A percentile compares a stretch with the other conserved stretches of the same genome.
Conservation (phyloP, 2,113 vertebrate species). For the Tamias sibiricus region DNA sequence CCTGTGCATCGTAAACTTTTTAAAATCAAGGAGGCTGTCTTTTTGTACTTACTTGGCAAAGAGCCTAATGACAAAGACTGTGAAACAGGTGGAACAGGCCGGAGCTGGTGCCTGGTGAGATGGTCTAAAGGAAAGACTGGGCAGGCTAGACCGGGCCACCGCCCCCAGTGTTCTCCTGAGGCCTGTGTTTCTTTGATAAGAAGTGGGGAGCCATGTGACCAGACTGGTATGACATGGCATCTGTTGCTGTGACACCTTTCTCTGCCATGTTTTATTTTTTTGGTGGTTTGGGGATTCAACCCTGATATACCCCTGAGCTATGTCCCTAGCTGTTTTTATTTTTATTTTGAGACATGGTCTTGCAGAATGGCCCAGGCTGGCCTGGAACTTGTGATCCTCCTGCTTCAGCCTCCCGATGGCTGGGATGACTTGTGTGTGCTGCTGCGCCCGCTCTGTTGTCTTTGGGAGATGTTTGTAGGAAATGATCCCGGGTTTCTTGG, state of each 20-base stretch:
- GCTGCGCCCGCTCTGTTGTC: neutral
- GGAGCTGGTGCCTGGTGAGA: neutral
- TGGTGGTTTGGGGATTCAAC: too few species aligned
- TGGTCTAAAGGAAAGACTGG: neutral
- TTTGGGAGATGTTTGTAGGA: neutral
- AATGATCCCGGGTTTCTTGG: neutral
- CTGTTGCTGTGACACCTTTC: neutral
- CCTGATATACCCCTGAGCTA: too few species aligned
- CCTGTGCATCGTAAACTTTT: neutral
- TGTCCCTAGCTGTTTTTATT: too few species aligned
- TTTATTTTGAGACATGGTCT: too few species aligned
- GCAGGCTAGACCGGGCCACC: neutral
- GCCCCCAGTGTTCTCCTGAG: neutral
- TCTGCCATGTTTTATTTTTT: too few species aligned
- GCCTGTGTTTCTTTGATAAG: neutral
- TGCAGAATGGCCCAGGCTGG: too few species aligned
- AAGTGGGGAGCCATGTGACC: neutral
- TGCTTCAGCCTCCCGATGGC: too few species aligned
- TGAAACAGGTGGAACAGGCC: neutral
- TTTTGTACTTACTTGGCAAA: neutral
- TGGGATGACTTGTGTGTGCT: too few species aligned
- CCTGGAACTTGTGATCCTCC: too few species aligned
- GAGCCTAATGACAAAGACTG: neutral
- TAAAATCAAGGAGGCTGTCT: neutral
- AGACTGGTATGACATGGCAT: neutral